Base-by-base conservation (phyloP, 1,140 invertebrate genomes). In the Zaprionus vittiger region DNA sequence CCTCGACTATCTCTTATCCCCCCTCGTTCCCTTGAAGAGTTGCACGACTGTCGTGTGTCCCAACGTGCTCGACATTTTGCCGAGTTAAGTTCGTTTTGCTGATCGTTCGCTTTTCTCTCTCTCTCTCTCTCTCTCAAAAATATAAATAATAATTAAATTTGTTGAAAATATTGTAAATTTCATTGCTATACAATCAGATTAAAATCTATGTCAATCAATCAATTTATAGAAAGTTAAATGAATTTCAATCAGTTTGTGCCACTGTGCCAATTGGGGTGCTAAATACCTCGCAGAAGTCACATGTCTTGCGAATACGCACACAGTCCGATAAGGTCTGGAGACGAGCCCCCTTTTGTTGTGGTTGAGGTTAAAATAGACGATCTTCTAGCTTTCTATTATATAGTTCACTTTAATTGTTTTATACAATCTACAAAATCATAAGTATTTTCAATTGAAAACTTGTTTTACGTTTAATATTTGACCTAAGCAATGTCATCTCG, bases 321-420 rank as follows among this genome's bases (percentile, higher is more conserved):
- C 11, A 31, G 5, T 24, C 41, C 76, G 76, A 80, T 80, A 73
- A 47, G n/a, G 26, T 9, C n/a, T 15, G 1, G 20, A 22, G 73
- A 59, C 79, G 72, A 66, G 79, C 79, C 79, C 78, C 78, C 66
- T 9, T 59, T 65, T 78, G 24, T 80, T 49, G 56, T 4, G 31
- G 9, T 1, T 11, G 6, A 20, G 24, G 34, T 57, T 54, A 57
- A 28, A 17, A 17, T 14, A 54, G n/a, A 17, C 12, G 41, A 47
- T 47, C 41, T n/a, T 44, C 15, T 44, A 37, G 4, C 37, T 38
- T 38, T 38, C 14, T 47, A 47, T 7, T 47, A 52, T 24, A 24
- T 22, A 49, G 47, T 22, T 4, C 6, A 17, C 15, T 47, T 47
- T 17, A 17, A 17, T 47, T 9, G n/a, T 17, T 9, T 47, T 47